Percentiles rank a stretch among this genome's conserved stretches.
Conservation (phyloP, 2,797 vertebrate species). For the Euthynnus affinis region DNA sequence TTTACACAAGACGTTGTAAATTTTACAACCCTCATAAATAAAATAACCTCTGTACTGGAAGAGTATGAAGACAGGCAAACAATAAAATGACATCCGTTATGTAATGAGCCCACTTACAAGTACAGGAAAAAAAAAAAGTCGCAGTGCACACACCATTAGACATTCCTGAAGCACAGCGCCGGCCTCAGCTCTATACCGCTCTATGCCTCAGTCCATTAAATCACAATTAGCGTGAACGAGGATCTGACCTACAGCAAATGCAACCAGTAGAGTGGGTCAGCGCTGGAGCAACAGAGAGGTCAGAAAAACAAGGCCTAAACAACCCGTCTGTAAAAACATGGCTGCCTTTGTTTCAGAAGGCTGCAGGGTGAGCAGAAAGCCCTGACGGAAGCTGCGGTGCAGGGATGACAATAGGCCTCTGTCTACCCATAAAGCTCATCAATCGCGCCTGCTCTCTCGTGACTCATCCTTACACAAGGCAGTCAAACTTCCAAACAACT, state of each 20-base stretch:
- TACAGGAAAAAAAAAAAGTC: slow-evolving; percentile 39
- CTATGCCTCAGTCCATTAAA: slow-evolving; percentile 31
- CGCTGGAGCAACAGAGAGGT: slow-evolving; percentile 47
- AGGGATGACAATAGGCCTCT: slow-evolving; percentile 77
- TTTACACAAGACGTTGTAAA: slow-evolving; percentile 23
- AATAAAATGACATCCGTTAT: slow-evolving; percentile 52
- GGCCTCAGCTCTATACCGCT: slow-evolving; percentile 5
- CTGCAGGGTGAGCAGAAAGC: slow-evolving; percentile 75
- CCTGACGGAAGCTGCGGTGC: slow-evolving; percentile 73
- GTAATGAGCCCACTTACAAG: slow-evolving; percentile 50
- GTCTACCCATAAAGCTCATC: slow-evolving; percentile 79
- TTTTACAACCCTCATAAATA: slow-evolving; percentile 59
- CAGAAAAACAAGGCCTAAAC: slow-evolving; percentile 68
- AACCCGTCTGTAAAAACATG: slow-evolving; percentile 74
- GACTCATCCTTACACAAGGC: slow-evolving; percentile 77
- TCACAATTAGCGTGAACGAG: slow-evolving; percentile 32
- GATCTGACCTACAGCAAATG: slow-evolving; percentile 38
- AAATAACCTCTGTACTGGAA: slow-evolving; percentile 63
- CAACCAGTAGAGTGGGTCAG: slow-evolving; percentile 42
- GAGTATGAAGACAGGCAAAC: slow-evolving; percentile 41
- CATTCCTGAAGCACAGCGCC: slow-evolving; percentile 35
- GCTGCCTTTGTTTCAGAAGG: slow-evolving; percentile 74
- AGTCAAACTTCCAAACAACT: slow-evolving; percentile 74
- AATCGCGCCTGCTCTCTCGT: slow-evolving; percentile 75
- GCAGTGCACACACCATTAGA: slow-evolving; percentile 32